These are phyloP conservation scores for Tetheella fluctuosa DNA, from an alignment of 2,888 invertebrate species.

Conservation along the genomic window DNA sequence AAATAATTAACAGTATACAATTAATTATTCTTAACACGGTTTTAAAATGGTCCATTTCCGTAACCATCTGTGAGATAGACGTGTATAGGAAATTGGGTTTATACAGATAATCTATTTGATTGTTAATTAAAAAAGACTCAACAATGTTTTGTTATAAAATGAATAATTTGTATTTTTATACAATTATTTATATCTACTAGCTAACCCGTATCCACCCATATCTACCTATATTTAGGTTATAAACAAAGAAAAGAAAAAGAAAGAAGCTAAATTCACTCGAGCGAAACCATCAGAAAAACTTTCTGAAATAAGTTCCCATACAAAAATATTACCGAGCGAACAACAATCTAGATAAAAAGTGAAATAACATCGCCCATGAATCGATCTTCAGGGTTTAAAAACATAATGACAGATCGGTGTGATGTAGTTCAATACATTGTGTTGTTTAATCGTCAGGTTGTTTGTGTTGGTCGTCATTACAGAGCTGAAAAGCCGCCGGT, in stretches of 20 bases:
- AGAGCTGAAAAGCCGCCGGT: slow-evolving; percentile 65
- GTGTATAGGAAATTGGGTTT: slow-evolving; percentile 45
- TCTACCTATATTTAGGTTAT: background rate
- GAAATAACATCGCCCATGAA: slow-evolving; percentile 30
- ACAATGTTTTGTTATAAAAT: no score
- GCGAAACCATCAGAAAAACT: slow-evolving; percentile 10
- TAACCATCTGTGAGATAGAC: slow-evolving; percentile 33
- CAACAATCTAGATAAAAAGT: slow-evolving; percentile 22
- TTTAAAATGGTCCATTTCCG: background rate
- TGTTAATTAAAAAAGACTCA: no score
- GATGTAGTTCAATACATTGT: slow-evolving; percentile 48
- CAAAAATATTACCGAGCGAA: slow-evolving; percentile 19
- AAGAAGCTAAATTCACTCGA: background rate
- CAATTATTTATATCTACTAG: no score
- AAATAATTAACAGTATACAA: background rate
- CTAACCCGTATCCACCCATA: no score
- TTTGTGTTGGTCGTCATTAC: slow-evolving; percentile 62
- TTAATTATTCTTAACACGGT: background rate
- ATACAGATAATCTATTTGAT: no score
- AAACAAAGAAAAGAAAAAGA: background rate
- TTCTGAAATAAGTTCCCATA: slow-evolving; percentile 12
- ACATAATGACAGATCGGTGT: slow-evolving; percentile 47
- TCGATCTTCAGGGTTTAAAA: slow-evolving; percentile 41
- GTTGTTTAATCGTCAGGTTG: slow-evolving; percentile 54
- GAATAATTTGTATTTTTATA: no score